phyloP scores from a whole-genome alignment of 2,888 invertebrate species.

The Suillia variegata region DNA sequence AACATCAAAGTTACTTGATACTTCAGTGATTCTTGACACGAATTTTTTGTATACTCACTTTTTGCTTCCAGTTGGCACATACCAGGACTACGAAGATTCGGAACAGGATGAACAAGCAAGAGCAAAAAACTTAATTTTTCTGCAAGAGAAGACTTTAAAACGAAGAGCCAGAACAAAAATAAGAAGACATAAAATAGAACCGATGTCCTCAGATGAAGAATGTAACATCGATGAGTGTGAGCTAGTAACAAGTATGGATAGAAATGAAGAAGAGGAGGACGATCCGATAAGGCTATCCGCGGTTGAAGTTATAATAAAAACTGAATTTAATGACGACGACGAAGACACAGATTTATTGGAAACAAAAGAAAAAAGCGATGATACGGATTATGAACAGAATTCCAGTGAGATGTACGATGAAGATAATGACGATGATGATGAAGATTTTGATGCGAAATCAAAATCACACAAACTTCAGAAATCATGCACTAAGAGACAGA shows the following conservation, averaged over 20 bases:
- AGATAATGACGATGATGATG: slow-evolving; percentile 18
- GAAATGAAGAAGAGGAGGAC: too few species aligned
- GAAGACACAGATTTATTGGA: too few species aligned
- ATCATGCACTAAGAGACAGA: not conserved
- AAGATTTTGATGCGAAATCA: too few species aligned
- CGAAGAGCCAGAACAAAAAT: not conserved
- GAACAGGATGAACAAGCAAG: not conserved
- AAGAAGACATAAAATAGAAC: not conserved
- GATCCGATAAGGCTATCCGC: too few species aligned
- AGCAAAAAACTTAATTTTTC: not conserved
- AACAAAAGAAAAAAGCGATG: too few species aligned
- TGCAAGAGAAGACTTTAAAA: not conserved
- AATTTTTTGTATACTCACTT: slow-evolving; percentile 28
- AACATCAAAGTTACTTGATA: not conserved
- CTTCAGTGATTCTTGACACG: slow-evolving; percentile 28
- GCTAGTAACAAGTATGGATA: too few species aligned
- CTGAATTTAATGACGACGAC: too few species aligned
- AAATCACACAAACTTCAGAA: too few species aligned
- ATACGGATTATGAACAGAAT: too few species aligned
- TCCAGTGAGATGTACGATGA: too few species aligned
- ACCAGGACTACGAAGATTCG: not conserved
- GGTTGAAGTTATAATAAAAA: too few species aligned
- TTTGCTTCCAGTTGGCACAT: slow-evolving; percentile 25
- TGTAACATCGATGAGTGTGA: too few species aligned
- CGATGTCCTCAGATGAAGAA: not conserved